These are phyloP conservation scores for Torymus auratus DNA, from an alignment of 2,888 invertebrate species.

Conservation along the genomic window DNA sequence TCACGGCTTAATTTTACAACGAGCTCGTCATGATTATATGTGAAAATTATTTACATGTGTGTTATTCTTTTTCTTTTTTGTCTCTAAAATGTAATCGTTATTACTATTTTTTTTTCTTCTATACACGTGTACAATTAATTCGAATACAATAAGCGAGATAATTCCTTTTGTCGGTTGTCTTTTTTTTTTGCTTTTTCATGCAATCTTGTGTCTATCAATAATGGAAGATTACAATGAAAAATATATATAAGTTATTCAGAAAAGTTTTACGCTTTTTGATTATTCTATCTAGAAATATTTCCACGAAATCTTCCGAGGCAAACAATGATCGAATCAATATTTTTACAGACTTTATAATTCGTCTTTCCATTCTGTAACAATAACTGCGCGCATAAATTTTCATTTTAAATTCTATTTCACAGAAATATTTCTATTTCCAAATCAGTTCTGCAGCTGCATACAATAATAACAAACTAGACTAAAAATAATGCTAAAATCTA, in stretches of 20 bases:
- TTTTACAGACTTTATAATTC: background rate
- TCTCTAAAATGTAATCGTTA: slow-evolving; percentile 44
- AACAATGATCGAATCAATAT: too few relatives aligned
- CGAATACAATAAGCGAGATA: slow-evolving; percentile 32
- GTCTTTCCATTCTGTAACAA: background rate
- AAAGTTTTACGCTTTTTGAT: slow-evolving; percentile 1
- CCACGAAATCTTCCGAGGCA: background rate
- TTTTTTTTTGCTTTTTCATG: slow-evolving; percentile 5
- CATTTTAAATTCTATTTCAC: slow-evolving; percentile 4
- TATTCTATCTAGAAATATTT: slow-evolving; percentile 16
- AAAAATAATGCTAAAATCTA: slow-evolving; percentile 8
- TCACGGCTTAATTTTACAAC: slow-evolving; percentile 54
- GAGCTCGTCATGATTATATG: slow-evolving; percentile 52
- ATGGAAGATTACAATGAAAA: slow-evolving; percentile 34
- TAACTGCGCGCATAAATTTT: slow-evolving; percentile 21
- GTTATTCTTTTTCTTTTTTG: slow-evolving; percentile 29
- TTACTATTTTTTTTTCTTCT: slow-evolving; percentile 41
- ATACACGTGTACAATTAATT: slow-evolving; percentile 43
- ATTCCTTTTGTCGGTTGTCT: slow-evolving; percentile 21
- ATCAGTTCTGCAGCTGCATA: background rate
- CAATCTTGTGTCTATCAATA: slow-evolving; percentile 23
- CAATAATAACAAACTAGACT: background rate
- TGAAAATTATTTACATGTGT: slow-evolving; percentile 56
- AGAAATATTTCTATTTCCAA: slow-evolving; percentile 11
- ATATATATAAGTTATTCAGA: slow-evolving; percentile 12